phyloP scores from a whole-genome alignment of 1,140 invertebrate genomes.

The Polypedilum vanderplanki region DNA sequence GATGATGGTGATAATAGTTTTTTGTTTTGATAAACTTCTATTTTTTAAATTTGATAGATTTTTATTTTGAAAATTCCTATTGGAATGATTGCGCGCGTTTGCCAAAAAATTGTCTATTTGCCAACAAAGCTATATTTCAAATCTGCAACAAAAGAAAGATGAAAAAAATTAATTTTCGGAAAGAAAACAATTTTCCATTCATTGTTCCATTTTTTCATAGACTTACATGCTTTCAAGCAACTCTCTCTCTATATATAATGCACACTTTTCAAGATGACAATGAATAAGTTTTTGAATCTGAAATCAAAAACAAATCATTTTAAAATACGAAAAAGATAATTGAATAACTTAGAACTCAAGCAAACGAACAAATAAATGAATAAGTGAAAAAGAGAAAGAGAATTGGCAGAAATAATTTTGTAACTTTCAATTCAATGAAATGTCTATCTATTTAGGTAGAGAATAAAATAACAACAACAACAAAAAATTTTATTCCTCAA shows the following conservation, averaged over 20 bases:
- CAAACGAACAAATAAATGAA: too few relatives aligned
- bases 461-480: too few relatives aligned
- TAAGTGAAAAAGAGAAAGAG: too few relatives aligned
- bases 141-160: background rate
- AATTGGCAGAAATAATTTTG: too few relatives aligned
- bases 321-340: background rate
- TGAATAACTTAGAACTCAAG: background rate
- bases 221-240: background rate
- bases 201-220: conserved; percentile 7
- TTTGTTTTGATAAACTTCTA: background rate
- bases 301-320: background rate
- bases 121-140: background rate
- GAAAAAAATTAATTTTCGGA: background rate
- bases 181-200: background rate
- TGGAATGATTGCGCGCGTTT: background rate
- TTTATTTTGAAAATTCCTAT: background rate
- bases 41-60: background rate
- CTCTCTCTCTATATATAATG: background rate
- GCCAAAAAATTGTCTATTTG: background rate
- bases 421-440: too few relatives aligned
- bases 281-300: background rate
- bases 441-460: too few relatives aligned
- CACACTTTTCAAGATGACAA: background rate
- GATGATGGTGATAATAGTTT: background rate
- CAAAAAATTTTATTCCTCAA: too few relatives aligned